Evolutionary conservation across 1,140 invertebrate species (phyloP).

Genomic region (Conopomorpha cramerella): DNA sequence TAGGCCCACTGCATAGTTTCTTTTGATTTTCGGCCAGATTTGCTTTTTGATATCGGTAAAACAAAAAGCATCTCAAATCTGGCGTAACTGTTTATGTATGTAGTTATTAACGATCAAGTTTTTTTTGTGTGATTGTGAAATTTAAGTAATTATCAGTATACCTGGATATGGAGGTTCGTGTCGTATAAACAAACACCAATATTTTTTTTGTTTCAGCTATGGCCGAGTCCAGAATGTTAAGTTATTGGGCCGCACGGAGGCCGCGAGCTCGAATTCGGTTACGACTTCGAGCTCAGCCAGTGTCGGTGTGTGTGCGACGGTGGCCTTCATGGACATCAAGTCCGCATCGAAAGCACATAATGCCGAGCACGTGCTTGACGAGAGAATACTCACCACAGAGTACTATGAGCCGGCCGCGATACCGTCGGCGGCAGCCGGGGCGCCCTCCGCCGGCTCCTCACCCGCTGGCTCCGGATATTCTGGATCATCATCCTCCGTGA

Average conservation of each 20-base stretch:
- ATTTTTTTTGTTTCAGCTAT: slow-evolving; percentile 73
- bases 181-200: slow-evolving; percentile 7
- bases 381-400: slow-evolving; percentile 84
- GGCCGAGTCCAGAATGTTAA: slow-evolving; percentile 96
- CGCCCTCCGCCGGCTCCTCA: slow-evolving; percentile 59
- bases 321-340: slow-evolving; percentile 96
- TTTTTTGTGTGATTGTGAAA: too few relatives aligned
- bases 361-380: slow-evolving; percentile 86
- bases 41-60: too few relatives aligned
- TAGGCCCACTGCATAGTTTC: too few relatives aligned
- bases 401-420: slow-evolving; percentile 89
- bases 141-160: too few relatives aligned
- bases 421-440: slow-evolving; percentile 61
- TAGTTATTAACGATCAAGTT: too few relatives aligned
- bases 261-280: slow-evolving; percentile 56
- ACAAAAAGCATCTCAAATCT: too few relatives aligned
- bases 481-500: slow-evolving; percentile 65
- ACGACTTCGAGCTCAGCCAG: slow-evolving; percentile 50
- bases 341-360: slow-evolving; percentile 92
- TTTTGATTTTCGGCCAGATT: too few relatives aligned
- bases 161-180: slow-evolving; percentile 7
- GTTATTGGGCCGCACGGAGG: slow-evolving; percentile 71
- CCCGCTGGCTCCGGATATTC: slow-evolving; percentile 63
- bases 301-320: slow-evolving; percentile 79
- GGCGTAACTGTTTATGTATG: too few relatives aligned